phyloP scores from a whole-genome alignment of 1,140 invertebrate genomes.

The Trachymyrmex septentrionalis region DNA sequence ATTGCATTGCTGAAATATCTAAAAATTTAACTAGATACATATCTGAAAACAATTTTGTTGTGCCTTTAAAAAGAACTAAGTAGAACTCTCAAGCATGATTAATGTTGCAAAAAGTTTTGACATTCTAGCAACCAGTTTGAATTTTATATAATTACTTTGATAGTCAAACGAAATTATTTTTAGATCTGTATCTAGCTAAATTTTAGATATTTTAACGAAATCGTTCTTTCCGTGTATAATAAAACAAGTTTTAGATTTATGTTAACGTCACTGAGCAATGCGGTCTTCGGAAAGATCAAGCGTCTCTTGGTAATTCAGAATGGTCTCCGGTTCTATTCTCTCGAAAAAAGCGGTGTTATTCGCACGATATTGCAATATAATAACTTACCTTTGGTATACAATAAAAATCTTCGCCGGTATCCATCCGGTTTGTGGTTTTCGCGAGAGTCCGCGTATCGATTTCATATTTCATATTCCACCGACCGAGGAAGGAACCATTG shows the following conservation, averaged over 20 bases:
- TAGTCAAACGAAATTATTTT: no score
- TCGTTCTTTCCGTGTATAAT: no score
- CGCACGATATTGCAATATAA: constrained; percentile 52
- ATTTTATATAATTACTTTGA: no score
- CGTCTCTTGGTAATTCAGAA: neutral
- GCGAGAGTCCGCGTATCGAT: constrained; percentile 72
- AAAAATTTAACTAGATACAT: no score
- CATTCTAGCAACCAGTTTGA: no score
- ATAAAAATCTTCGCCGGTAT: constrained; percentile 52
- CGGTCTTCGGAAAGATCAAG: neutral
- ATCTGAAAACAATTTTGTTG: no score
- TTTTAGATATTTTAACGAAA: no score
- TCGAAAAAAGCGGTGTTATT: constrained; percentile 17
- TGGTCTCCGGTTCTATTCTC: constrained; percentile 1
- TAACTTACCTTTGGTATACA: constrained; percentile 67
- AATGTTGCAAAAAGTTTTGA: no score
- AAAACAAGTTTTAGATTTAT: constrained; percentile 13
- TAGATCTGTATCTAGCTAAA: no score
- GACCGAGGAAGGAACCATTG: constrained; percentile 67
- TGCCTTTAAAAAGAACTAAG: no score
- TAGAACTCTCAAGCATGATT: no score
- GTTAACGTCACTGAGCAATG: neutral
- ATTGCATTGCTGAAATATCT: no score
- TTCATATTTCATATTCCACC: constrained; percentile 78
- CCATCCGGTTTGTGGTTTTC: constrained; percentile 58